phyloP scores from a whole-genome alignment of 2,888 invertebrate genomes.

The Ferrisia virgata region DNA sequence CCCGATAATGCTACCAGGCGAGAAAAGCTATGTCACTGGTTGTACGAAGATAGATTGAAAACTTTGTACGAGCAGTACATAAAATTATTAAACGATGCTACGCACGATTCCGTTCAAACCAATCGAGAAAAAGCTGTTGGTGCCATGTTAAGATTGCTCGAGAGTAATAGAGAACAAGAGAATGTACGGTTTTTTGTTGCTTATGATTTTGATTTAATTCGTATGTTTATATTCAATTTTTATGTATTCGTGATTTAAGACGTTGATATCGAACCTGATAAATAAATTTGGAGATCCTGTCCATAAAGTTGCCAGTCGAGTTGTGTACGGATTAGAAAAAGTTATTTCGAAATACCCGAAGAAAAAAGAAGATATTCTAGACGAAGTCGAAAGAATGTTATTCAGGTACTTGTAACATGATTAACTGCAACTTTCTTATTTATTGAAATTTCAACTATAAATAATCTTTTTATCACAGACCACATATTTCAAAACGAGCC shows the following conservation, averaged over 20 bases:
- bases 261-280: conserved; percentile 74
- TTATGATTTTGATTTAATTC: background rate
- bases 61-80: conserved; percentile 65
- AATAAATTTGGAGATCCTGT: conserved; percentile 96
- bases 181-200: conserved; percentile 59
- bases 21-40: conserved; percentile 73
- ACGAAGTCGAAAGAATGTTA: conserved; percentile 84
- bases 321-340: conserved; percentile 78
- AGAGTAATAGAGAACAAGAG: conserved; percentile 80
- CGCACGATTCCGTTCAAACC: conserved; percentile 74
- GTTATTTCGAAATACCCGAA: conserved; percentile 80
- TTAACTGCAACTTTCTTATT: background rate
- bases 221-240: background rate
- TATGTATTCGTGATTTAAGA: conserved; percentile 56
- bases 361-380: conserved; percentile 84
- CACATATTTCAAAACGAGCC: conserved; percentile 46
- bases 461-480: background rate
- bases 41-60: conserved; percentile 85
- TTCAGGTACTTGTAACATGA: conserved; percentile 59
- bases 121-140: conserved; percentile 77
- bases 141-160: conserved; percentile 70
- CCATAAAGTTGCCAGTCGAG: conserved; percentile 81
- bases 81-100: conserved; percentile 67
- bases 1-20: conserved; percentile 63
- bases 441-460: background rate